Base-by-base conservation (phyloP, 1,140 invertebrate species). In the Philaenus spumarius region DNA sequence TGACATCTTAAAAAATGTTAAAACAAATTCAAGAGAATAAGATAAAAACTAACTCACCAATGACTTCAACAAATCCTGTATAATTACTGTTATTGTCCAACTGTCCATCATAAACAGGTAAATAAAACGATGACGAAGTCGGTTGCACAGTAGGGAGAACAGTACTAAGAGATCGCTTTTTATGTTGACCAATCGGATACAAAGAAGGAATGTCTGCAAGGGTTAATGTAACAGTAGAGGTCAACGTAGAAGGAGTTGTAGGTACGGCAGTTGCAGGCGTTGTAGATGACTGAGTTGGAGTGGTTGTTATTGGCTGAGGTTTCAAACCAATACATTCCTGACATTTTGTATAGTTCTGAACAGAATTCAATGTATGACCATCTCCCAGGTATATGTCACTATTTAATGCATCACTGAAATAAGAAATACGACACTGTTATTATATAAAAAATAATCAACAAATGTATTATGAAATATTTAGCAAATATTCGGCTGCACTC, bases 41-140 rank as follows among this genome's bases (percentile, higher is more conserved):
- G n/a, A n/a, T n/a, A n/a, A n/a, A 30, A 30, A 30, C 26, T 22
- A 26, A 48, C 56, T 51, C 22, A 58, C 56, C 82, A 63, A 89
- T 83, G 42, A 91, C 77, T 77, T 92, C 88, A 20, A 93, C 75
- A 67, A 90, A 92, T 20, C 84, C 82, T 0, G 89, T 91, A 62
- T 93, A 93, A 66, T 89, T 90, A 1, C 85, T 82, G 19, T 80
- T 78, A 12, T 82, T 77, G 66, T 91, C 86, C 24, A 93, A 74
- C 42, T 75, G 75, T 0, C 89, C 89, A 71, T 93, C 89, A 60
- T 75, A 77, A 1, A 54, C 39, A 23, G 37, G 50, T 15, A 43
- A 11, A 39, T 55, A 30, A 4, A 9, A 4, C 3, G 26, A 9
- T 30, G 26, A 30, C 3, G 22, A 30, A 11, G 22, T 55, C 23